phyloP scores from a whole-genome alignment of 2,888 invertebrate species.

The Napeogenes inachia region DNA sequence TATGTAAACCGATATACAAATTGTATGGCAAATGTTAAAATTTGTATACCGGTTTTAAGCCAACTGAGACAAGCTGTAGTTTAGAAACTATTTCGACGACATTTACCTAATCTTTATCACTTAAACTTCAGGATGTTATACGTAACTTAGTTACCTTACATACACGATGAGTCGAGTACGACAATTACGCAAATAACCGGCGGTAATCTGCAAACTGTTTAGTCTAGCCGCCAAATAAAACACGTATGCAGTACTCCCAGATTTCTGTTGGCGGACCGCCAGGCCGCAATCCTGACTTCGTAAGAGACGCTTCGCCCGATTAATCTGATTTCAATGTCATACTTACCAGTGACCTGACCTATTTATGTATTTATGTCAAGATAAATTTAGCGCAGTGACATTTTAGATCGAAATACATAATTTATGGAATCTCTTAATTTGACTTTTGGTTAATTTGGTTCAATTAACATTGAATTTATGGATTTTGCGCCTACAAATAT shows the following conservation, averaged over 20 bases:
- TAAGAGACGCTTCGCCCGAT: conserved; percentile 42
- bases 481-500: no score
- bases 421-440: background rate
- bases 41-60: no score
- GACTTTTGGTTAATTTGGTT: no score
- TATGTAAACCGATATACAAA: no score
- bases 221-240: background rate
- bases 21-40: no score
- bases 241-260: background rate
- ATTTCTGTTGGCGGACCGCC: conserved; percentile 58
- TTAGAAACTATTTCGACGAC: no score
- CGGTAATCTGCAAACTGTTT: conserved; percentile 1
- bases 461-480: no score
- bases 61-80: no score
- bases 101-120: no score
- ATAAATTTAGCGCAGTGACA: conserved; percentile 9
- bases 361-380: conserved; percentile 14
- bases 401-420: background rate
- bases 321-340: conserved; percentile 61
- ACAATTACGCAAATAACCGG: background rate
- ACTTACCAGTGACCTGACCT: conserved; percentile 37
- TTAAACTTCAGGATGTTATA: no score
- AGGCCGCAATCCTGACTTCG: conserved; percentile 45
- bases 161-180: no score
- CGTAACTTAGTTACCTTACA: no score